Base-by-base conservation (phyloP, 2,888 invertebrate species). In the Unio delphinus region DNA sequence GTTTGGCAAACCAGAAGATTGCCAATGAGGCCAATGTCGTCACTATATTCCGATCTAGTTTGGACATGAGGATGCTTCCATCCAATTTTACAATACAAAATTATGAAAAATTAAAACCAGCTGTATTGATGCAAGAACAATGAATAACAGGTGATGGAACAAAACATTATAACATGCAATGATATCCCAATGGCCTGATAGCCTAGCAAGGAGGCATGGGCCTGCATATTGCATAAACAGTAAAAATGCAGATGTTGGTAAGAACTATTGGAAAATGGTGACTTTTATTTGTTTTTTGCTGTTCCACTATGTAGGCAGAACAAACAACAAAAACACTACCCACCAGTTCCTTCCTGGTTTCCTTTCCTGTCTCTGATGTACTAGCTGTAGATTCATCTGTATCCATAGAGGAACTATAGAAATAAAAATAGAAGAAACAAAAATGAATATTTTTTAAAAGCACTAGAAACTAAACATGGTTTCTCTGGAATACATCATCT, bases 341-440 rank as follows among this genome's bases (percentile, higher is more conserved):
- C 60, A 75, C 75, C 66, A 75, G 65, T 55, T 61, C 64, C 72
- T 76, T 76, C 62, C 73, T 77, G 17, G 69, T 61, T 26, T 74
- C 74, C 65, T 73, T 73, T 0, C 56, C 68, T 34, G 78, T 61
- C 20, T 74, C 67, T 55, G 75, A 60, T 34, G 73, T 64, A 55
- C 69, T 70, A 59, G 71, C 28, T 1, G 65, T 65, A 8, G 67
- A 70, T 34, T 81, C 81, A 26, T 78, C 78, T 62, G 80, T 82
- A 17, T 84, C 84, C 82, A 84, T 83, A 18, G 75, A 68, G 20
- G 64, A 62, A 26, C 77, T 77, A 66, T 45, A 72, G 65, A 23
- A 64, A 61, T 23, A 55, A 28, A 20, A 5, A 64, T 18, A n/a
- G 18, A 18, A 28, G 20, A 34, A 57, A 60, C 1, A 23, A 23